Base-by-base conservation (phyloP, 2,888 invertebrate species). In the Mythimna pallens region DNA sequence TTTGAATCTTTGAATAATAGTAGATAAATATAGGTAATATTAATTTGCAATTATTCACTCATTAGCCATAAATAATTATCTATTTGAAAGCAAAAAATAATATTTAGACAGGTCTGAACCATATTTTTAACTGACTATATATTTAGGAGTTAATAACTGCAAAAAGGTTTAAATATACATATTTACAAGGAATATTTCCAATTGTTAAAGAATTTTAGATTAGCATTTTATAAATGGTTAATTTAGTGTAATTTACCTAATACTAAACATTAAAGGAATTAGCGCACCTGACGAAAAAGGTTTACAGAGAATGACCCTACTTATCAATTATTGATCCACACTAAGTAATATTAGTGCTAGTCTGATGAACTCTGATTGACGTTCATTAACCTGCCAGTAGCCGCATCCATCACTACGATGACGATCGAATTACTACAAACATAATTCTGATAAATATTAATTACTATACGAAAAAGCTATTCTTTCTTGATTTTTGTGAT, bases 361-460 rank as follows among this genome's bases (percentile, higher is more conserved):
- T 59, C 54, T 72, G 36, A 66, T 77, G 65, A 77, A 66, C 82
- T 64, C 40, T 25, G 40, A 73, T 62, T n/a, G 52, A 30, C 52
- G 61, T 65, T 67, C 65, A 73, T 69, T 66, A 64, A 65, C 58
- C 55, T 43, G 61, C 63, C 65, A 67, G n/a, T 36, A 54, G 14
- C 12, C 10, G 1, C 17, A 59, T 69, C 68, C 54, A 58, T 61
- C 74, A 73, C 34, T n/a, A 47, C 7, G 43, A 36, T 59, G 66
- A 59, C 65, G 67, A 83, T 83, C 81, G 78, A 75, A 76, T 83
- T 76, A 82, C 80, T 78, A 75, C 22, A 9, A 59, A 64, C 64
- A 64, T 75, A 43, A 68, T 80, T 73, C 22, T 54, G 52, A 73
- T 64, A 67, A 61, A 43, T 73, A 78, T 78, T 62, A 68, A 79